Conservation (phyloP, 1,140 invertebrate species). For the Pseudachorutes palmiensis region DNA sequence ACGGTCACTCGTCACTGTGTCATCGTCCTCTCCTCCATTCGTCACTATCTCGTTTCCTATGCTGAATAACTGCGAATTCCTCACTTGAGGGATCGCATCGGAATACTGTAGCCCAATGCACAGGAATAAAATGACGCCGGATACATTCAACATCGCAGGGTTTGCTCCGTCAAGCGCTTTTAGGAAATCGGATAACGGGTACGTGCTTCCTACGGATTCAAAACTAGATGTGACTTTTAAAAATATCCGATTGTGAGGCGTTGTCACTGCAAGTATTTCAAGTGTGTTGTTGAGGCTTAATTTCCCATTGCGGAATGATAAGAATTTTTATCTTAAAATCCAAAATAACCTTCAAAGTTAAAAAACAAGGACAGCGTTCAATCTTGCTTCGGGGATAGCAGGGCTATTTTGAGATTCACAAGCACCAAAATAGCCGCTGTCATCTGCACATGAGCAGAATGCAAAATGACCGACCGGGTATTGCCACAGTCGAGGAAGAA, state of each 20-base stretch:
- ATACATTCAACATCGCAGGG: too few relatives aligned
- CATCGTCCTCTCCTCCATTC: slow-evolving; percentile 52
- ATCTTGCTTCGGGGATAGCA: neutral
- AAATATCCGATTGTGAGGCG: slow-evolving; percentile 72
- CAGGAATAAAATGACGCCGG: too few relatives aligned
- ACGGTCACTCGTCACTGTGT: slow-evolving; percentile 52
- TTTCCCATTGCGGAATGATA: slow-evolving; percentile 42
- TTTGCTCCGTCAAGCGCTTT: slow-evolving; percentile 76
- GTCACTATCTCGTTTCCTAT: slow-evolving; percentile 32
- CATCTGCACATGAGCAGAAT: too few relatives aligned
- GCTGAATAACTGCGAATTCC: neutral
- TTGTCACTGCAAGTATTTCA: neutral
- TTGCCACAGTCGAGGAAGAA: too few relatives aligned
- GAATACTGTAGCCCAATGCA: neutral
- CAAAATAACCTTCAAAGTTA: neutral
- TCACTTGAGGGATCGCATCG: neutral
- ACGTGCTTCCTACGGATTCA: slow-evolving; percentile 95
- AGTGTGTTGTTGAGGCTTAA: neutral
- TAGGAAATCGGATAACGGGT: slow-evolving; percentile 87
- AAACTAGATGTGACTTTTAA: slow-evolving; percentile 92
- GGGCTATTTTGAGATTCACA: neutral
- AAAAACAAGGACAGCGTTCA: neutral
- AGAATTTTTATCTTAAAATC: slow-evolving; percentile 52
- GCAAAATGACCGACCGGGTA: too few relatives aligned
- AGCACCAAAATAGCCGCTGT: too few relatives aligned